Evolutionary conservation across 2,888 invertebrate species (phyloP), one percentile per base, ranked within the genome.

Genomic region (Maniola hyperantus): DNA sequence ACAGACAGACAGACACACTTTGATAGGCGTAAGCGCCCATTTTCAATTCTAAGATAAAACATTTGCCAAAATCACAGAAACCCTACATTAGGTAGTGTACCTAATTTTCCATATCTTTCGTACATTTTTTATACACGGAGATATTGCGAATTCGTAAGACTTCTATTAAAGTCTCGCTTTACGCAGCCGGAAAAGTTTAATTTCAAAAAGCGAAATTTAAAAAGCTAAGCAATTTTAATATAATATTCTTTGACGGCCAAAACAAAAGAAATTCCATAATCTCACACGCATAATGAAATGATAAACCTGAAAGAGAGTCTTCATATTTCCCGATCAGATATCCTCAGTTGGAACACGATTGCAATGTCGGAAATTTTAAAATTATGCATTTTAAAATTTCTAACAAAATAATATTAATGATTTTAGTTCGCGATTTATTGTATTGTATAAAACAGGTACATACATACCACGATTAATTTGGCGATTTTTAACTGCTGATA

Each of bases 111-210:
- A 55, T 55, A 55, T 54, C 6, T 34, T 15, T 2, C 15, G 15
- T 4, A n/a, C 34, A n/a, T 34, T 54, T 54, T 54, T 54, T 33
- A 15, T 54, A 54, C 54, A 15, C 34, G 5, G 36, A 15, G 54
- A 55, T 55, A 39, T 55, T 55, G 39, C 18, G 55, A 55, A 55
- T 20, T 55, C 59, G 33, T 59, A 46, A 46, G 42, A 46, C 44
- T 59, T 59, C 46, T 59, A 59, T 59, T 59, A 59, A 59, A 59
- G 33, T 33, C 55, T 55, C 59, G 46, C 46, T 46, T 26, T 44
- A 44, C 26, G 46, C 33, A 59, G 59, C 59, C 59, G 26, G 44
- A 46, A 15, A 34, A 46, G 59, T 44, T 59, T 46, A 46, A 59
- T 59, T 39, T 59, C n/a, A n/a, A n/a, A 11, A 26, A 59, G 7